These are phyloP conservation scores for Papilio elwesi DNA, from an alignment of 2,888 invertebrate genomes.

Conservation along the genomic window DNA sequence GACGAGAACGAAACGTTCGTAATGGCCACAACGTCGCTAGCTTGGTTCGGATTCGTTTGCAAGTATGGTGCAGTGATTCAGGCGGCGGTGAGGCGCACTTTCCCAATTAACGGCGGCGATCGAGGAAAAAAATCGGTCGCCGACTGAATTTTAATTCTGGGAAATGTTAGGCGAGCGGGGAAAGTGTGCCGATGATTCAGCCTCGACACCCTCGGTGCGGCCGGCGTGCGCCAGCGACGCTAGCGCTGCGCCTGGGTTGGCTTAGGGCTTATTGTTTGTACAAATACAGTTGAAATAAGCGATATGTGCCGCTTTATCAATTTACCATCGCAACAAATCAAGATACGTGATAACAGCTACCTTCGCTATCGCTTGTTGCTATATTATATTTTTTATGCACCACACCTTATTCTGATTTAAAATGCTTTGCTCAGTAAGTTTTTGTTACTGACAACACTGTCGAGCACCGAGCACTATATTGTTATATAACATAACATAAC, in stretches of 20 bases:
- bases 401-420: no score
- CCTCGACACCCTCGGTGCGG: neutral
- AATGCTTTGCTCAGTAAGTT: no score
- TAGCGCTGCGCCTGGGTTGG: neutral
- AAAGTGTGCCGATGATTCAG: constrained; percentile 18
- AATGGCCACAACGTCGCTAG: no score
- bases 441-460: no score
- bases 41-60: neutral
- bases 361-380: neutral
- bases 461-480: no score
- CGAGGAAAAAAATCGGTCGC: constrained; percentile 13
- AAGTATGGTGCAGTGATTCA: neutral
- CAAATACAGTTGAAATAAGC: neutral
- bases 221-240: neutral
- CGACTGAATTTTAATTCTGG: constrained; percentile 21
- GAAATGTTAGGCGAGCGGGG: constrained; percentile 11
- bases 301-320: neutral
- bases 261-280: neutral
- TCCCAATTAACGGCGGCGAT: constrained; percentile 6
- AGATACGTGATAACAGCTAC: neutral
- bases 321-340: neutral
- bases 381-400: neutral
- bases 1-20: no score
- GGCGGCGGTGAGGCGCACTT: neutral
- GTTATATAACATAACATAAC: no score